These are phyloP conservation scores for Ataeniobius toweri DNA, from an alignment of 2,797 vertebrate species.

Conservation along the genomic window DNA sequence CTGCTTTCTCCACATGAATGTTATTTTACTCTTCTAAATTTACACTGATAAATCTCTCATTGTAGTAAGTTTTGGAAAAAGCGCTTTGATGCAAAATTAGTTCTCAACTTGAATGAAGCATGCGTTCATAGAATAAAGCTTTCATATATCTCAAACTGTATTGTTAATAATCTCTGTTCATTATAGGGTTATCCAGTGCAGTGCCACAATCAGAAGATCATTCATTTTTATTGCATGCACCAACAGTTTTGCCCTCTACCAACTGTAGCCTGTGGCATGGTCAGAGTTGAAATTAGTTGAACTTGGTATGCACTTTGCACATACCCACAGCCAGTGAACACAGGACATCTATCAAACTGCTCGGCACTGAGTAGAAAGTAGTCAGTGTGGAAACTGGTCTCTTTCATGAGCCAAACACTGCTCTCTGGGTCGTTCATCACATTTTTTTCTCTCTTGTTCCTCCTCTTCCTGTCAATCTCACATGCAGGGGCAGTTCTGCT, in stretches of 20 bases:
- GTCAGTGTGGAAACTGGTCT: background rate
- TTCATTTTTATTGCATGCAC: background rate
- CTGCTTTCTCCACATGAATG: background rate
- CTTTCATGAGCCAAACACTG: background rate
- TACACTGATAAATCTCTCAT: conserved; percentile 3
- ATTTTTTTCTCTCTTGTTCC: background rate
- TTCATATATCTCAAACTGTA: background rate
- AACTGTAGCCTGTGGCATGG: background rate
- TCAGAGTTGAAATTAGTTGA: conserved; percentile 2
- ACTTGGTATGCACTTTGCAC: background rate
- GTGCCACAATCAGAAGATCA: background rate
- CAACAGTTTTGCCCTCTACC: background rate
- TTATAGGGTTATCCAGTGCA: background rate
- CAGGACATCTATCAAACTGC: background rate
- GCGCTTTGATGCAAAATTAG: conserved; percentile 10
- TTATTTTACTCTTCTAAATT: background rate
- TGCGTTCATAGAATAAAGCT: background rate
- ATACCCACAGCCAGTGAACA: background rate
- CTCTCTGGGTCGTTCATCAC: background rate
- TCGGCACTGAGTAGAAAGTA: background rate
- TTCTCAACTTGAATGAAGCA: conserved; percentile 10
- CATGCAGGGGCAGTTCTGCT: background rate
- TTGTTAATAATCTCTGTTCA: background rate
- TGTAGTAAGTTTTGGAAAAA: conserved; percentile 11
- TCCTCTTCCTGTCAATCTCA: background rate